A percentile compares a stretch with the other conserved stretches of the same genome.
Conservation (phyloP, 2,888 invertebrate genomes). For the Epinotia nisella region DNA sequence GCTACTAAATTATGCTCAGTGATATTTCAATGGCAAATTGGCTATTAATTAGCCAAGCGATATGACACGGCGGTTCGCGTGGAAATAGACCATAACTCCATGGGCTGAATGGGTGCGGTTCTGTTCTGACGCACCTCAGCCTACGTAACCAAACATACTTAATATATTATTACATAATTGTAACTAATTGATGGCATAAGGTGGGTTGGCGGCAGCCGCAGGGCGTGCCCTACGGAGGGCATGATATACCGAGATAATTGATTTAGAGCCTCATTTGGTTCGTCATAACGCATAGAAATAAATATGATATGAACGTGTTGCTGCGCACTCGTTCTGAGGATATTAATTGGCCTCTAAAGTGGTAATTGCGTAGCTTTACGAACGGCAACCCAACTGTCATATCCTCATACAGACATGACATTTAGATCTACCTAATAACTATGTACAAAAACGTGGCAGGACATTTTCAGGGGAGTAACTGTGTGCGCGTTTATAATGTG, state of each 20-base stretch:
- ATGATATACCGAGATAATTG: neutral
- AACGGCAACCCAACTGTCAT: no score
- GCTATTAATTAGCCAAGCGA: conserved; percentile 22
- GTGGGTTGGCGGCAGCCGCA: neutral
- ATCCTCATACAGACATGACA: no score
- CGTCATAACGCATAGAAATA: neutral
- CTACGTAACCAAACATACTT: neutral
- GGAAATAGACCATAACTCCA: conserved; percentile 30
- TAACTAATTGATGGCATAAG: conserved; percentile 9
- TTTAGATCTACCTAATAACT: no score
- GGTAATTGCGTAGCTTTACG: no score
- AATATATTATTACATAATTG: conserved; percentile 1
- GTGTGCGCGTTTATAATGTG: no score
- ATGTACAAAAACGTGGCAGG: no score
- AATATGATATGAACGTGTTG: neutral
- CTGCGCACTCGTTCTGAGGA: no score
- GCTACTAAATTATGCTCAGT: neutral
- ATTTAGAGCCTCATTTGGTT: neutral
- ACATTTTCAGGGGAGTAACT: no score
- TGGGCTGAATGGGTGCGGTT: conserved; percentile 39
- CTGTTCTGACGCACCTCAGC: conserved; percentile 22
- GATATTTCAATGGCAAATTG: conserved; percentile 32
- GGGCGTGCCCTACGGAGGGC: neutral
- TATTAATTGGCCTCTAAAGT: no score
- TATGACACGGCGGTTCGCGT: conserved; percentile 29